Evolutionary conservation across 2,888 invertebrate genomes (phyloP).

Genomic region (Syrista parreyssii): DNA sequence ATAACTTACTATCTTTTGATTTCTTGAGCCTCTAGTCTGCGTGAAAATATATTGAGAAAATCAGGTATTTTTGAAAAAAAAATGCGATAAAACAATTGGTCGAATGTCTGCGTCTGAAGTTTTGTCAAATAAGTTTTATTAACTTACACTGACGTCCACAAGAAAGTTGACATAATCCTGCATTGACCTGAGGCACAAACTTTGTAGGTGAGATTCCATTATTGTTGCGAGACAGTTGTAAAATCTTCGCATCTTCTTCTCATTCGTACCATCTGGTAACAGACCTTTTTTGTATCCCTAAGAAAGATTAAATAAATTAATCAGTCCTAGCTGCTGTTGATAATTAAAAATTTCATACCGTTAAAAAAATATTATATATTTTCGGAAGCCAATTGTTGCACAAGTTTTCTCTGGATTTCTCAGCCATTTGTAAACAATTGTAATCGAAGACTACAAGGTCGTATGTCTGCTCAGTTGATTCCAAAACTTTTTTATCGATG

Average conservation of each 20-base stretch:
- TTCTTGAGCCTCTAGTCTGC: conserved; percentile 36
- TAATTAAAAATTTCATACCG: conserved; percentile 60
- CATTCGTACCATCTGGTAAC: conserved; percentile 76
- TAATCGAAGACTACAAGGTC: conserved; percentile 75
- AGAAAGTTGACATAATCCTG: conserved; percentile 82
- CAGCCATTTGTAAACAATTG: conserved; percentile 72
- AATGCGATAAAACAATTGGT: conserved; percentile 2
- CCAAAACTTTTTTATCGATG: conserved; percentile 72
- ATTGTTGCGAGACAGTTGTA: conserved; percentile 87
- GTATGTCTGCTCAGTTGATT: conserved; percentile 73
- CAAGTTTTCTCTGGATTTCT: conserved; percentile 75
- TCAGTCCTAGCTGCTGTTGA: neutral
- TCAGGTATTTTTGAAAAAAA: neutral
- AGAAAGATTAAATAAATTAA: conserved; percentile 16
- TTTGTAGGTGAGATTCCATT: conserved; percentile 90
- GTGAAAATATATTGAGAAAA: conserved; percentile 15
- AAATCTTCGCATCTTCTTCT: conserved; percentile 77
- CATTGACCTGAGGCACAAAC: conserved; percentile 83
- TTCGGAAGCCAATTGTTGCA: conserved; percentile 75
- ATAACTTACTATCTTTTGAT: conserved; percentile 32
- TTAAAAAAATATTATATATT: conserved; percentile 73
- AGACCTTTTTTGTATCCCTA: conserved; percentile 76
- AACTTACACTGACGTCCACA: conserved; percentile 78
- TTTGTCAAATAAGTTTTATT: neutral
- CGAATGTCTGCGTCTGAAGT: neutral